Percentiles rank a stretch among this genome's conserved stretches.
phyloP scores from a whole-genome alignment of 2,113 vertebrate genomes.

The Triplophysa rosa region DNA sequence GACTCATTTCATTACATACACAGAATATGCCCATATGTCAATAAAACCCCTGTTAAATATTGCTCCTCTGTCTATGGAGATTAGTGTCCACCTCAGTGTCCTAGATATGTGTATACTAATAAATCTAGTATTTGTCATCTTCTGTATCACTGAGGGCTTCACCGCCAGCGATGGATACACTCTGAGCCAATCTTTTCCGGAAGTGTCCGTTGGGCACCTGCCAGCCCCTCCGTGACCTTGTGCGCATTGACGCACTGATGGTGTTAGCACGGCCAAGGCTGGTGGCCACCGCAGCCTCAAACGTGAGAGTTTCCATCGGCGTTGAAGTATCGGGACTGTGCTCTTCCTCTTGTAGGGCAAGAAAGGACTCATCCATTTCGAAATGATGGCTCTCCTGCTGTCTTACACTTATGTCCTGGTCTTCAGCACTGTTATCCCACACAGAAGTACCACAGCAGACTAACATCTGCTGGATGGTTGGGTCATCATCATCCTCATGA shows the following conservation, averaged over 20 bases:
- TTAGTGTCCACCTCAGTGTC: conserved; percentile 13
- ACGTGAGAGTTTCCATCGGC: conserved; percentile 95
- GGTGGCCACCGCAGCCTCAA: conserved; percentile 93
- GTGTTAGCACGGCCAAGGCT: conserved; percentile 95
- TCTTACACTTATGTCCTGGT: conserved; percentile 37
- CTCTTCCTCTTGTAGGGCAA: conserved; percentile 89
- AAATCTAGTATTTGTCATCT: conserved; percentile 89
- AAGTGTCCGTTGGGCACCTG: conserved; percentile 97
- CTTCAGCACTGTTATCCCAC: conserved; percentile 48
- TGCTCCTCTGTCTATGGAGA: neutral
- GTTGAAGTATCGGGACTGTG: conserved; percentile 89
- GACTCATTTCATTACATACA: conserved; percentile 27
- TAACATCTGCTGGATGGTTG: conserved; percentile 68
- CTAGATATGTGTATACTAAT: neutral
- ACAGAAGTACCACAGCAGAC: conserved; percentile 57
- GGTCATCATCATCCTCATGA: conserved; percentile 58
- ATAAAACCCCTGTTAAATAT: conserved; percentile 16
- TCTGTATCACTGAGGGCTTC: conserved; percentile 93
- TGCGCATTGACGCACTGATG: conserved; percentile 81
- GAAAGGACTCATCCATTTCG: conserved; percentile 81
- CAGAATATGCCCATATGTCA: conserved; percentile 20
- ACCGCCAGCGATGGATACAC: conserved; percentile 81
- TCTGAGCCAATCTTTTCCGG: conserved; percentile 85
- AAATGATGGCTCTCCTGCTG: conserved; percentile 48
- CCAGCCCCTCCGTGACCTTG: conserved; percentile 86